These are phyloP conservation scores for Pristionchus mayeri DNA, from an alignment of 2,888 invertebrate species.

Conservation along the genomic window DNA sequence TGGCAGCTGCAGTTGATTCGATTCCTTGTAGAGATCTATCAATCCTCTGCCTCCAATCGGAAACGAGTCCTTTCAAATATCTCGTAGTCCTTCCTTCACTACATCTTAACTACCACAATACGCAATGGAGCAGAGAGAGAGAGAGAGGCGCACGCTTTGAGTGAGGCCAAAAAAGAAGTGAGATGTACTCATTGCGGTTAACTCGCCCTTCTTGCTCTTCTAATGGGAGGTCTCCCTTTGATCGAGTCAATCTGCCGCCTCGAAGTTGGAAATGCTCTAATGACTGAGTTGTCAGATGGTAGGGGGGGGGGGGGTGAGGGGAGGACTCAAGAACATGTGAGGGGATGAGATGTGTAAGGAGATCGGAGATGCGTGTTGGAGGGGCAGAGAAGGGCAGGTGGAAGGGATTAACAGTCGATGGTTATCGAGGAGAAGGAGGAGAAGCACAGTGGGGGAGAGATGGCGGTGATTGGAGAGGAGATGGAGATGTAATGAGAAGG, in stretches of 20 bases:
- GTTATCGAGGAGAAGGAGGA: slow-evolving; percentile 16
- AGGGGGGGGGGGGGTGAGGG: neutral
- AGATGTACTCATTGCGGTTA: slow-evolving; percentile 40
- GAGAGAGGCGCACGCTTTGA: slow-evolving; percentile 26
- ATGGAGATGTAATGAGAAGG: slow-evolving; percentile 21
- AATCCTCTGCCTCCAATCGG: neutral
- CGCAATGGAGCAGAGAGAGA: neutral
- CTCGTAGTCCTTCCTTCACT: slow-evolving; percentile 31
- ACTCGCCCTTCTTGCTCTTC: neutral
- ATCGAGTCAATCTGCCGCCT: slow-evolving; percentile 30
- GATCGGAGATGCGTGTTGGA: slow-evolving; percentile 34
- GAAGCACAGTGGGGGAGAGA: slow-evolving; percentile 29
- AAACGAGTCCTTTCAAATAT: slow-evolving; percentile 35
- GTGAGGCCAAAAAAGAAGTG: neutral
- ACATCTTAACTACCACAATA: slow-evolving; percentile 36
- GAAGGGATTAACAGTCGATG: slow-evolving; percentile 31
- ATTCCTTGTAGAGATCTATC: slow-evolving; percentile 34
- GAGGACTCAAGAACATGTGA: neutral
- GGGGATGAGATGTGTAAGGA: neutral
- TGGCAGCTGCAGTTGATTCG: slow-evolving; percentile 43
- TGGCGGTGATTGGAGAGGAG: slow-evolving; percentile 17
- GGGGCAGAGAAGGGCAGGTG: slow-evolving; percentile 14
- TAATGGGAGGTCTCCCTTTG: slow-evolving; percentile 45
- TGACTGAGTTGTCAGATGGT: neutral
- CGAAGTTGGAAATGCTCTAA: slow-evolving; percentile 33